Conservation (phyloP, 2,113 vertebrate genomes). For the Percopsis transmontana region DNA sequence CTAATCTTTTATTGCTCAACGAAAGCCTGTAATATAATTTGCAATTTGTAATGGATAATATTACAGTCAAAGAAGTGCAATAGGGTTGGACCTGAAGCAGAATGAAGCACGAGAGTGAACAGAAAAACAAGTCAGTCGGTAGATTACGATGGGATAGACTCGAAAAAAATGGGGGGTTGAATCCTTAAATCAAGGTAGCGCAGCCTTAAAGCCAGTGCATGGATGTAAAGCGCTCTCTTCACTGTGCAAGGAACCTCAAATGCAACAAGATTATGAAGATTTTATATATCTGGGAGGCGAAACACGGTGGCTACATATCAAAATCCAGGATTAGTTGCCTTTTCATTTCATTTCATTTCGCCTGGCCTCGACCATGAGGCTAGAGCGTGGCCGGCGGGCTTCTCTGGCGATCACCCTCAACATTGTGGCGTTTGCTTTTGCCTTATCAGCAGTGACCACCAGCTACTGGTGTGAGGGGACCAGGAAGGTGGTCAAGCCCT, state of each 20-base stretch:
- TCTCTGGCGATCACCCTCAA: conserved; percentile 83
- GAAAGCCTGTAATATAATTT: conserved; percentile 60
- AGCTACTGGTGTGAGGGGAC: conserved; percentile 91
- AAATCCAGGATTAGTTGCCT: conserved; percentile 70
- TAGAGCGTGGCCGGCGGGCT: conserved; percentile 73
- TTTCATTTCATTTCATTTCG: conserved; percentile 49
- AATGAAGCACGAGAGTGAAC: conserved; percentile 6
- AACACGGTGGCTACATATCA: conserved; percentile 50
- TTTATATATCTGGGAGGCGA: conserved; percentile 60
- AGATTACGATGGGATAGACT: conserved; percentile 29
- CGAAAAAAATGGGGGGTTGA: conserved; percentile 16
- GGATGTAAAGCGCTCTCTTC: conserved; percentile 14
- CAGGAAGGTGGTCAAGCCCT: conserved; percentile 85
- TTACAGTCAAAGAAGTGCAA: conserved; percentile 44
- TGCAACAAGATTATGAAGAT: conserved; percentile 71
- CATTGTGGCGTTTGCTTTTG: conserved; percentile 83
- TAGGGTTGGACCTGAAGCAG: conserved; percentile 11
- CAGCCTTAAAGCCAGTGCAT: conserved; percentile 14
- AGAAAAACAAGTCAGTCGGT: background rate
- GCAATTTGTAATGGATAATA: conserved; percentile 68
- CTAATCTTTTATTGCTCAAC: conserved; percentile 62
- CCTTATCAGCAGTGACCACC: conserved; percentile 84
- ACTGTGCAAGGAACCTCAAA: conserved; percentile 56
- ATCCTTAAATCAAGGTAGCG: conserved; percentile 18
- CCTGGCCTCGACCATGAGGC: conserved; percentile 68